phyloP scores from a whole-genome alignment of 2,113 vertebrate species.

The Brachirus orientalis region DNA sequence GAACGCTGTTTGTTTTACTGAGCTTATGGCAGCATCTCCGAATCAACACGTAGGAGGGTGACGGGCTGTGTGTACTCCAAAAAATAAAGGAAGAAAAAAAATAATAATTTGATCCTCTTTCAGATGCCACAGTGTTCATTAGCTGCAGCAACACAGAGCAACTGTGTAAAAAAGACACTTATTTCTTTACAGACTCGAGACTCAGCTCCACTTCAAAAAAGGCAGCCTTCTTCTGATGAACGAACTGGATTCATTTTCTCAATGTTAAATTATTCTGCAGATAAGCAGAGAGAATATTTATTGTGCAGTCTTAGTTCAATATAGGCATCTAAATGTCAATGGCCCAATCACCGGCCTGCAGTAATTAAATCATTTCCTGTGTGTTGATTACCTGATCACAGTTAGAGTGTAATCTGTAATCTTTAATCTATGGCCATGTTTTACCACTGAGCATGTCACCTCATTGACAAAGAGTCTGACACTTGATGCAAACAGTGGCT shows the following conservation, averaged over 20 bases:
- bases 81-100: slow-evolving; percentile 6
- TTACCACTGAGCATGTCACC: slow-evolving; percentile 14
- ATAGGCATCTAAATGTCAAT: slow-evolving; percentile 11
- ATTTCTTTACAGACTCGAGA: slow-evolving; percentile 12
- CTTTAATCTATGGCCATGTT: slow-evolving; percentile 2
- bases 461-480: slow-evolving; percentile 45
- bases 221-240: background rate
- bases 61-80: slow-evolving; percentile 59
- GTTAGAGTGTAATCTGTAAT: too few species aligned
- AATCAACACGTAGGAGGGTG: slow-evolving; percentile 76
- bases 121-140: slow-evolving; percentile 56
- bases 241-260: background rate
- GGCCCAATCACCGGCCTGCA: background rate
- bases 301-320: background rate
- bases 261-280: too few species aligned
- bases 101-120: slow-evolving; percentile 63
- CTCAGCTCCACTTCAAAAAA: slow-evolving; percentile 36
- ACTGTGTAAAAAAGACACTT: slow-evolving; percentile 15
- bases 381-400: slow-evolving; percentile 16
- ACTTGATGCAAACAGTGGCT: slow-evolving; percentile 33
- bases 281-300: too few species aligned
- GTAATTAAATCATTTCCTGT: slow-evolving; percentile 13
- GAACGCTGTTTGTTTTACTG: slow-evolving; percentile 61
- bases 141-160: slow-evolving; percentile 34
- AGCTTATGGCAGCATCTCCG: slow-evolving; percentile 70